A percentile compares a stretch with the other conserved stretches of the same genome.
phyloP scores from a whole-genome alignment of 1,140 invertebrate genomes.

The Paraescarpia echinospica region DNA sequence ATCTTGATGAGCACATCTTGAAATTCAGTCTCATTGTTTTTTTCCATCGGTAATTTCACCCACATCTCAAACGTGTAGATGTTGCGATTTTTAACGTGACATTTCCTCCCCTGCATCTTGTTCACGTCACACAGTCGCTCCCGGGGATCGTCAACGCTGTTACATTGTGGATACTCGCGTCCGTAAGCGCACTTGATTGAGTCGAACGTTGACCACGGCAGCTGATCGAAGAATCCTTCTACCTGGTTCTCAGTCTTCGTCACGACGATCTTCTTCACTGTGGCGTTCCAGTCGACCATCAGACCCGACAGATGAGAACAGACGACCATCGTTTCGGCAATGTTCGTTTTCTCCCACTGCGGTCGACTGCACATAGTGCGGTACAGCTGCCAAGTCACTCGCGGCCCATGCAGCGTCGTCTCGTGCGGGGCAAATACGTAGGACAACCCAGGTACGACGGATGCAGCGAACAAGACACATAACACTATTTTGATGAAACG shows the following conservation, averaged over 20 bases:
- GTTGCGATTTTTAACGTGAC: slow-evolving; percentile 26
- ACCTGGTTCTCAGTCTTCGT: slow-evolving; percentile 28
- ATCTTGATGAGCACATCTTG: too few species aligned
- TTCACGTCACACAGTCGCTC: slow-evolving; percentile 2
- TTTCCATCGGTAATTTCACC: not conserved
- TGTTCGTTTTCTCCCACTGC: slow-evolving; percentile 15
- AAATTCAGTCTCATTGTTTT: not conserved
- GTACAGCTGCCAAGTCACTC: slow-evolving; percentile 11
- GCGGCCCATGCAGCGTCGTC: too few species aligned
- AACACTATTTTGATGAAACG: too few species aligned
- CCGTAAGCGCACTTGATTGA: slow-evolving; percentile 11
- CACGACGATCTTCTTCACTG: slow-evolving; percentile 21
- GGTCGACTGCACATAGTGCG: not conserved
- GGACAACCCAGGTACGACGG: too few species aligned
- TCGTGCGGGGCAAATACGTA: too few species aligned
- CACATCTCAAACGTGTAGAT: slow-evolving; percentile 26
- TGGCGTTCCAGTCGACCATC: slow-evolving; percentile 25
- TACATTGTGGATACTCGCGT: not conserved
- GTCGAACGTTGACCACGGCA: slow-evolving; percentile 15
- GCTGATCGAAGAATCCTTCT: slow-evolving; percentile 14
- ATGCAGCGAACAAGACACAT: too few species aligned
- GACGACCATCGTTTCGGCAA: slow-evolving; percentile 1
- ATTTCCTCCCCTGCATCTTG: slow-evolving; percentile 4
- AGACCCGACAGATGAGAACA: slow-evolving; percentile 8
- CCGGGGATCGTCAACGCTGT: not conserved